A percentile compares a stretch with the other conserved stretches of the same genome.
phyloP scores from a whole-genome alignment of 2,888 invertebrate species.

The Pherbina coryleti region DNA sequence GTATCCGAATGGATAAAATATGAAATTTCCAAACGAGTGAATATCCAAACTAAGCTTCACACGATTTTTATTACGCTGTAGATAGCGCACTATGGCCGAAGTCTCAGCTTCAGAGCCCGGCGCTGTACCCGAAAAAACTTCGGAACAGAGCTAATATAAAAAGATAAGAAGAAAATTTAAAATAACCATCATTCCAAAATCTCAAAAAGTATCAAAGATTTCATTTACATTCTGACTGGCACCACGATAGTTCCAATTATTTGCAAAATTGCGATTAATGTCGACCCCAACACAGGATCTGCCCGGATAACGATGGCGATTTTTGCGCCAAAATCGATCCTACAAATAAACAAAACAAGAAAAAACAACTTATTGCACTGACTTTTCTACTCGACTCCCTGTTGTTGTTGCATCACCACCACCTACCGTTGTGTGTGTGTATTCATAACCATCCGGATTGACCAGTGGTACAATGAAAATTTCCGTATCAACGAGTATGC shows the following conservation, averaged over 20 bases:
- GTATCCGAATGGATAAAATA: constrained; percentile 69
- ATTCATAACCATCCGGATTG: constrained; percentile 69
- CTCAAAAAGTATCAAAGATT: neutral
- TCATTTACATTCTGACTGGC: constrained; percentile 69
- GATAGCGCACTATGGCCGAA: constrained; percentile 62
- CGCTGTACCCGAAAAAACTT: constrained; percentile 65
- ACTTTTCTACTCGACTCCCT: neutral
- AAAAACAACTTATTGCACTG: neutral
- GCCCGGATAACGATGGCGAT: constrained; percentile 72
- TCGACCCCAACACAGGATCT: constrained; percentile 78
- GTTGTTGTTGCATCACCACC: neutral
- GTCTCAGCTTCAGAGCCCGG: constrained; percentile 68
- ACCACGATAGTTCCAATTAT: constrained; percentile 75
- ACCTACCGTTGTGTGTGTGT: constrained; percentile 63
- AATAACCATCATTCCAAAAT: neutral
- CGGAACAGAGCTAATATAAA: constrained; percentile 65
- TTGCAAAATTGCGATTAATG: constrained; percentile 82
- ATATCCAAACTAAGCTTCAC: constrained; percentile 68
- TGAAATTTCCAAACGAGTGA: constrained; percentile 69
- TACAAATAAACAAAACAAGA: constrained; percentile 44
- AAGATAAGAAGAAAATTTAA: constrained; percentile 44
- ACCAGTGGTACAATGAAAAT: constrained; percentile 65
- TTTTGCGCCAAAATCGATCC: constrained; percentile 78
- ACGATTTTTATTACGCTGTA: constrained; percentile 65
- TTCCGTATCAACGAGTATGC: constrained; percentile 63